Evolutionary conservation across 2,113 vertebrate species (phyloP), one percentile per base, ranked within the genome.

Genomic region (Limnothrissa miodon): DNA sequence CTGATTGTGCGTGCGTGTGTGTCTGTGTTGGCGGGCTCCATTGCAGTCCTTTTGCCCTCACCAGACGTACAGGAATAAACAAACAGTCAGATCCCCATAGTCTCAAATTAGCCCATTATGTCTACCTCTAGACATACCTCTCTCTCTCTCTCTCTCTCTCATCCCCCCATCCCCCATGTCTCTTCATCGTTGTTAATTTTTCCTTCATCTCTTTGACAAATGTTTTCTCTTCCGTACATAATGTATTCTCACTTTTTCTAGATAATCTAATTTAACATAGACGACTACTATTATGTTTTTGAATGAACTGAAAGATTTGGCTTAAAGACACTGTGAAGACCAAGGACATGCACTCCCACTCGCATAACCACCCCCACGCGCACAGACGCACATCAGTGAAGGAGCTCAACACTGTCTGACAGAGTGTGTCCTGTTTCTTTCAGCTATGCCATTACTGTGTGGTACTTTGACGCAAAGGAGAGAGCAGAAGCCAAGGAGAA

Each of bases 401-500:
- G 29, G 10, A 33, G 25, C 10, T 39, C 13, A 62, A 42, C 39
- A 44, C 46, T 42, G 66, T 39, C 17, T 21, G 17, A 56, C 48
- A 7, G n/a, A 56, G 11, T 59, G 17, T 48, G 23, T 21, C 39
- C 2, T 83, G 7, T 83, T 88, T 84, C 19, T 88, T 81, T 4
- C 91, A 98, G 97, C 88, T 98, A 96, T 86, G 96, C 96, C 90
- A 97, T 98, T 93, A 98, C 97, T 23, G 96, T 98, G 92, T 98
- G 97, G 97, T 98, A 97, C 95, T 98, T 98, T 89, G 96, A 98
- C 86, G 96, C 96, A 85, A 96, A 97, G 93, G 96, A 98, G 90
- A 91, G 96, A 87, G 94, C 95, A 45, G 95, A 96, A 87, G 96
- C 96, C 88, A 97, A 96, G 90, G 96, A 96, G 90, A 96, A 95